Base-by-base conservation (phyloP, 2,888 invertebrate species). In the Agrochola circellaris region DNA sequence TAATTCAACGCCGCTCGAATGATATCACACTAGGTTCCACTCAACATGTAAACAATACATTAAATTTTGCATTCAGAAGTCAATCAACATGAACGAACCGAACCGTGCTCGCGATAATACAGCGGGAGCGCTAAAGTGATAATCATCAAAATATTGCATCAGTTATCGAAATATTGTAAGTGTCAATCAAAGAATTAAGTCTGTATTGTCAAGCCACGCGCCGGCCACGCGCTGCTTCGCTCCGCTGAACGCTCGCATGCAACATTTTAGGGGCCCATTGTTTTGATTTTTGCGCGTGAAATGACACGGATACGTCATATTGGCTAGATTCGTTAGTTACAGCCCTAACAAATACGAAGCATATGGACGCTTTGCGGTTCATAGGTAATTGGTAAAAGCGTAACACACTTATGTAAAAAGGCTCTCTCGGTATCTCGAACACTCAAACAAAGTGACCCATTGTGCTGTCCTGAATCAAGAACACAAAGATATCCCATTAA, bases 131-230 rank as follows among this genome's bases (percentile, higher is more conserved):
- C 90, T 90, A 90, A 86, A 90, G 85, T 92, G 96, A 97, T 97
- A 96, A 96, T 96, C 95, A 97, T 96, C 96, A 94, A 95, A 96
- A 96, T 96, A 97, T 97, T 96, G 97, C 97, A 95, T 97, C 97
- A 97, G 96, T 97, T 96, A 96, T 95, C 94, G 96, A 95, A 96
- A 97, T 97, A 97, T 97, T 97, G 97, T 97, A 97, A 96, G 95
- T 96, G 97, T 97, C 97, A 97, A 97, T 97, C 97, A 97, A 95
- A 94, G 95, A 96, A 97, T 97, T 97, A 97, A 95, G 95, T 94
- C 92, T 82, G 93, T 92, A 96, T 96, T 97, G 96, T 96, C 87
- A 89, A 74, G 90, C 68, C 93, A 92, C 93, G 95, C 93, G 93
- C 83, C 93, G 82, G 92, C 77, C 95, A 93, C 93, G 92, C 93